phyloP scores from a whole-genome alignment of 2,797 vertebrate genomes.

The Catostomus latipinnis region DNA sequence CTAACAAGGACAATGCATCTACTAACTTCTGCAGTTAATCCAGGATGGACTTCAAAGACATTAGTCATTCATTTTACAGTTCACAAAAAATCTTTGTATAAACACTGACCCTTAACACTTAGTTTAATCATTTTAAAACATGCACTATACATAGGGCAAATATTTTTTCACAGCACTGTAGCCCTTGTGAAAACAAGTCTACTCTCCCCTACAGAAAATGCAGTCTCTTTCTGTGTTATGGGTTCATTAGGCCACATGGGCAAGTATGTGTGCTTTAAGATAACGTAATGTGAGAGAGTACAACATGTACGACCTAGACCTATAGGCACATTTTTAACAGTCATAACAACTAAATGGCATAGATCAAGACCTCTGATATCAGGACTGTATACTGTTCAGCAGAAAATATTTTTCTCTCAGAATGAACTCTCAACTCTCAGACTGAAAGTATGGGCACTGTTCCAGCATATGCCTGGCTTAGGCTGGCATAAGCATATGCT shows the following conservation, averaged over 20 bases:
- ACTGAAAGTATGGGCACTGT: neutral
- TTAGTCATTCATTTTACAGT: too few species aligned
- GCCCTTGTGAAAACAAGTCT: too few species aligned
- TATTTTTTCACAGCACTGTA: too few species aligned
- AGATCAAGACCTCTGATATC: slow-evolving; percentile 2
- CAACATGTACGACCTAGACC: neutral
- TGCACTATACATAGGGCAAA: too few species aligned
- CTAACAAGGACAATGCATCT: too few species aligned
- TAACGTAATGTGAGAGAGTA: neutral
- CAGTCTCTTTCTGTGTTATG: neutral
- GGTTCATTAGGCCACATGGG: neutral
- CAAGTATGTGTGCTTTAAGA: neutral
- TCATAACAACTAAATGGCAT: neutral
- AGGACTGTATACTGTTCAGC: neutral
- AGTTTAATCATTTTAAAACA: too few species aligned
- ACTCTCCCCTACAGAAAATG: neutral
- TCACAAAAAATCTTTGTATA: too few species aligned
- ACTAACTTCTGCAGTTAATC: too few species aligned
- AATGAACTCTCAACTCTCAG: neutral
- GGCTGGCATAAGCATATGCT: neutral
- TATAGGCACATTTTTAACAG: slow-evolving; percentile 7
- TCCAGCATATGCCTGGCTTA: neutral
- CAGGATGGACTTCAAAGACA: too few species aligned
- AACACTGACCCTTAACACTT: too few species aligned
- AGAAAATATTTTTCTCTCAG: neutral